These are phyloP conservation scores for Cryptus viduatorius DNA, from an alignment of 2,888 invertebrate genomes.

Conservation along the genomic window DNA sequence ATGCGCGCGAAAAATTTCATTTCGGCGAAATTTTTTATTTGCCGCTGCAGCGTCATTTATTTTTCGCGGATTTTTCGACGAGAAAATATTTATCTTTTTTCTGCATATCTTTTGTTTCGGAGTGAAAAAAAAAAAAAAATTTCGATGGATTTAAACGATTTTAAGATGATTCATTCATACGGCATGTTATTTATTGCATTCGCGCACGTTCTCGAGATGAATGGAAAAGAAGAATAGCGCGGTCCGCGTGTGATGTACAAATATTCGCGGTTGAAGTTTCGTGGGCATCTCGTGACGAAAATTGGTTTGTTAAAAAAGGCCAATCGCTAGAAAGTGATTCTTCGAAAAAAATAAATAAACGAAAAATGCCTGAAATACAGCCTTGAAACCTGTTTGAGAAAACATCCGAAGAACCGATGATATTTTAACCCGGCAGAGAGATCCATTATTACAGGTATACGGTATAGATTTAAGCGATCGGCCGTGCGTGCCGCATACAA, in stretches of 20 bases:
- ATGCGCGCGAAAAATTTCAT: constrained; percentile 14
- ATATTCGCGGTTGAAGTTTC: constrained; percentile 23
- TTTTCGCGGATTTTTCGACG: background rate
- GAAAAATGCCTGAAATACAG: constrained; percentile 19
- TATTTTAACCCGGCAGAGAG: constrained; percentile 26
- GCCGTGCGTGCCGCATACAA: constrained; percentile 52
- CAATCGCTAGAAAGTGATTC: constrained; percentile 47
- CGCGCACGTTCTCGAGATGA: constrained; percentile 23
- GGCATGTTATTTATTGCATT: constrained; percentile 14
- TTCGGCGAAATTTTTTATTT: background rate
- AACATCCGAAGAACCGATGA: constrained; percentile 49
- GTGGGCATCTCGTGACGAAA: constrained; percentile 56
- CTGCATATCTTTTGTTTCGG: background rate
- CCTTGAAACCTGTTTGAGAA: constrained; percentile 57
- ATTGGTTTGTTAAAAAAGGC: constrained; percentile 49
- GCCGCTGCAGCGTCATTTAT: background rate
- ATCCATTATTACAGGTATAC: constrained; percentile 46
- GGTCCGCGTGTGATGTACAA: constrained; percentile 40
- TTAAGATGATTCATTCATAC: background rate
- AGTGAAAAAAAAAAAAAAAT: background rate
- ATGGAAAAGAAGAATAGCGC: constrained; percentile 24
- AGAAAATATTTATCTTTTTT: background rate
- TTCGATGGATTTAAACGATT: background rate
- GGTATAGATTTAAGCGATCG: constrained; percentile 33
- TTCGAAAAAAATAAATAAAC: constrained; percentile 48